Conservation (phyloP, 2,113 vertebrate genomes). For the Synchiropus splendidus region DNA sequence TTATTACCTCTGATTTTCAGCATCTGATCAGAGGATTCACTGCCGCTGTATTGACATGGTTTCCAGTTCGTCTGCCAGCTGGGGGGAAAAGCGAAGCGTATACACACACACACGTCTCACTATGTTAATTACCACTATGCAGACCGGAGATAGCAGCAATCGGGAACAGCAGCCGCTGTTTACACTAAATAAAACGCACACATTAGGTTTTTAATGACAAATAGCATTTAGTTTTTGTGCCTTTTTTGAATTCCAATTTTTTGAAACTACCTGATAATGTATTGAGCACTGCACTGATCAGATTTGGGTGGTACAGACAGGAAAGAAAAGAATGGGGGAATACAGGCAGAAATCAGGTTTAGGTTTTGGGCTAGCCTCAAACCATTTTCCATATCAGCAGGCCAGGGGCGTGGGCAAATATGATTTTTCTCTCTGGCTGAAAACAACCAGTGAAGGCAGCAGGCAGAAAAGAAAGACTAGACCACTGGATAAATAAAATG, state of each 20-base stretch:
- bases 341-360: slow-evolving; percentile 44
- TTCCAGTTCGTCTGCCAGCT: slow-evolving; percentile 48
- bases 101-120: slow-evolving; percentile 25
- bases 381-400: slow-evolving; percentile 56
- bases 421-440: slow-evolving; percentile 51
- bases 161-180: slow-evolving; percentile 32
- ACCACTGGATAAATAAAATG: too few species aligned
- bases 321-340: slow-evolving; percentile 15
- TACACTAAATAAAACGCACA: slow-evolving; percentile 33
- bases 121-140: slow-evolving; percentile 43
- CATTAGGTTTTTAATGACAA: too few species aligned
- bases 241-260: too few species aligned
- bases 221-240: too few species aligned
- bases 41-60: slow-evolving; percentile 46
- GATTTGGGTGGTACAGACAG: slow-evolving; percentile 47
- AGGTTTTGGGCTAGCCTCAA: slow-evolving; percentile 45
- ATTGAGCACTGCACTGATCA: too few species aligned
- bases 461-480: too few species aligned
- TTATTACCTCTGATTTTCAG: slow-evolving; percentile 51
- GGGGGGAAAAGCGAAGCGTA: slow-evolving; percentile 29
- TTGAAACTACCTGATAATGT: too few species aligned
- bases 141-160: slow-evolving; percentile 31
- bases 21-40: slow-evolving; percentile 37
- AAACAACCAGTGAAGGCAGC: slow-evolving; percentile 33
- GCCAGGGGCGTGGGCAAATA: slow-evolving; percentile 50